Conservation (phyloP, 2,797 vertebrate genomes). For the Enteromius afrohamiltoni region DNA sequence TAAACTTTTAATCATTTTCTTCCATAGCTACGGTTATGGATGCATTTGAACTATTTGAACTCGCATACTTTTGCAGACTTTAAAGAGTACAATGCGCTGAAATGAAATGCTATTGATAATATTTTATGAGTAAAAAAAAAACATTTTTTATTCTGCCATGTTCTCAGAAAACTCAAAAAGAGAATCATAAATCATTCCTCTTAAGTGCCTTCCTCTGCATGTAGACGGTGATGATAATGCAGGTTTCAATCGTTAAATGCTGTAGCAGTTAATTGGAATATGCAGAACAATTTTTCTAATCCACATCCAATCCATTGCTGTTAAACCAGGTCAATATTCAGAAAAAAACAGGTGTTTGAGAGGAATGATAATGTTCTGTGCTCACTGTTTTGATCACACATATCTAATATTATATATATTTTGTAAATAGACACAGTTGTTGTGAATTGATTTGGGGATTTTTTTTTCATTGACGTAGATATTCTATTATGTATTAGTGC, state of each 20-base stretch:
- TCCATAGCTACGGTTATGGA: neutral
- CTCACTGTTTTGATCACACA: slow-evolving; percentile 55
- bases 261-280: slow-evolving; percentile 42
- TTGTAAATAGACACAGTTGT: slow-evolving; percentile 73
- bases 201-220: slow-evolving; percentile 79
- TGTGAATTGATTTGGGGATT: slow-evolving; percentile 68
- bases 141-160: neutral
- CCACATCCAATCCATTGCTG: slow-evolving; percentile 29
- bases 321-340: slow-evolving; percentile 34
- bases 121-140: slow-evolving; percentile 14
- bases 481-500: slow-evolving; percentile 74
- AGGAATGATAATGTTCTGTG: slow-evolving; percentile 74
- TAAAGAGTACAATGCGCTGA: slow-evolving; percentile 36
- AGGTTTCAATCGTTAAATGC: slow-evolving; percentile 49
- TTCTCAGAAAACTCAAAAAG: slow-evolving; percentile 34
- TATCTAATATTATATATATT: slow-evolving; percentile 60
- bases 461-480: slow-evolving; percentile 66
- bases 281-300: slow-evolving; percentile 35
- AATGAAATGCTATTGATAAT: neutral
- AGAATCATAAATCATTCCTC: slow-evolving; percentile 76
- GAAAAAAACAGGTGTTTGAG: slow-evolving; percentile 73
- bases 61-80: slow-evolving; percentile 10
- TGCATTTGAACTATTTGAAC: slow-evolving; percentile 26
- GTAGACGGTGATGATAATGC: slow-evolving; percentile 37
- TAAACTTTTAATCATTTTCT: neutral